Evolutionary conservation across 1,140 invertebrate genomes (phyloP).

Genomic region (Mactra quadrangularis): DNA sequence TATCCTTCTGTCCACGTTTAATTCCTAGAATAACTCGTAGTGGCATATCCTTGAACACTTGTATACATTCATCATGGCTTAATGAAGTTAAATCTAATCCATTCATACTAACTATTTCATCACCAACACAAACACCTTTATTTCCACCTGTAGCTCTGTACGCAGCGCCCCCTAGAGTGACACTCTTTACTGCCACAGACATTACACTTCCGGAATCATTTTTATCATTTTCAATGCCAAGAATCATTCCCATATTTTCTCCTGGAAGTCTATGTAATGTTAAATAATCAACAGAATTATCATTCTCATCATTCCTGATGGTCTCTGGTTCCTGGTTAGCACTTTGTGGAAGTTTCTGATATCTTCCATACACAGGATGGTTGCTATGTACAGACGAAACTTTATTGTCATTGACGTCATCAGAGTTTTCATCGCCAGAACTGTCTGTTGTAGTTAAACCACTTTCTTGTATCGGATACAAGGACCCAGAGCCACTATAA

Average conservation of each 20-base stretch:
- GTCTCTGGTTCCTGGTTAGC: background rate
- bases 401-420: slow-evolving; percentile 45
- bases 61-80: slow-evolving; percentile 94
- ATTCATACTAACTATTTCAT: slow-evolving; percentile 95
- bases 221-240: slow-evolving; percentile 95
- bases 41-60: slow-evolving; percentile 84
- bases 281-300: slow-evolving; percentile 84
- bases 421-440: slow-evolving; percentile 50
- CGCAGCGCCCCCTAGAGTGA: slow-evolving; percentile 94
- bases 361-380: slow-evolving; percentile 64
- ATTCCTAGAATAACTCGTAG: slow-evolving; percentile 73
- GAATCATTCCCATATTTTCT: slow-evolving; percentile 94
- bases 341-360: slow-evolving; percentile 54
- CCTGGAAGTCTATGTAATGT: slow-evolving; percentile 92
- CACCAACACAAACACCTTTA: slow-evolving; percentile 87
- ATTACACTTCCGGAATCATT: slow-evolving; percentile 87
- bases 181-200: slow-evolving; percentile 93
- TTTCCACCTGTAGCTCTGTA: slow-evolving; percentile 90
- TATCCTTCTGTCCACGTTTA: slow-evolving; percentile 56
- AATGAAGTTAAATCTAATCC: slow-evolving; percentile 89
- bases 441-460: slow-evolving; percentile 39
- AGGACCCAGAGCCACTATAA: slow-evolving; percentile 29
- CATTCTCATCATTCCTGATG: background rate
- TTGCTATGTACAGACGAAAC: slow-evolving; percentile 54
- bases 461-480: slow-evolving; percentile 54